Evolutionary conservation across 1,140 invertebrate species (phyloP), one percentile per base, ranked within the genome.

Genomic region (Augochlora pura): DNA sequence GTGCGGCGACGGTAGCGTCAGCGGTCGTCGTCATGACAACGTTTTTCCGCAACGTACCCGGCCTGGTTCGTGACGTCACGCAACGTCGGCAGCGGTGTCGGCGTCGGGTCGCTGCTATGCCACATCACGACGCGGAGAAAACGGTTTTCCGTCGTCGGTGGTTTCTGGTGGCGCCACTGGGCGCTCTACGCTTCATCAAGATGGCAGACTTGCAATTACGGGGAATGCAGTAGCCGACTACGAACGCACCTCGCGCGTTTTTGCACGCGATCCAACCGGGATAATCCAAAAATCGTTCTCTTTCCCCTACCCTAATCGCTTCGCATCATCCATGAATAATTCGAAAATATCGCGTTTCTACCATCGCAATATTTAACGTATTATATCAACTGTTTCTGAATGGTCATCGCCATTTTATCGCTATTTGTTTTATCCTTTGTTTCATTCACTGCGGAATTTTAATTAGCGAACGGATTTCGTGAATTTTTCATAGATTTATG

Each of bases 41-140:
- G 88, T 90, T 91, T 91, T 91, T 90, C 89, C 89, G 89, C 89
- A 90, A 91, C 85, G 88, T 91, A 86, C 88, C 86, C 88, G 88
- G 88, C 87, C 89, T 89, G 85, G 86, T 89, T 91, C 78, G 84
- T 90, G 87, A 91, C 89, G 89, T 90, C 89, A 90, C 85, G 80
- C 72, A 67, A 85, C 82, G 80, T 80, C 82, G 86, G 82, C 80
- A 80, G 62, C 73, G 87, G 81, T 75, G 81, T 87, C 82, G 54
- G 68, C 77, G 69, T 64, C 67, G 62, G 74, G 78, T 74, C 73
- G 71, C 69, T 80, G 27, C 57, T 54, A 66, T 69, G 62, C 74
- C 75, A 79, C 42, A 75, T 59, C 73, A 57, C 64, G 46, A 74
- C 52, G 77, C 66, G 81, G 73, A 65, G 76, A 59, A 72, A 81